Percentiles rank a stretch among this genome's conserved stretches.
Evolutionary conservation across 2,797 vertebrate species (phyloP).

Genomic region (Myoxocephalus aenaeus): DNA sequence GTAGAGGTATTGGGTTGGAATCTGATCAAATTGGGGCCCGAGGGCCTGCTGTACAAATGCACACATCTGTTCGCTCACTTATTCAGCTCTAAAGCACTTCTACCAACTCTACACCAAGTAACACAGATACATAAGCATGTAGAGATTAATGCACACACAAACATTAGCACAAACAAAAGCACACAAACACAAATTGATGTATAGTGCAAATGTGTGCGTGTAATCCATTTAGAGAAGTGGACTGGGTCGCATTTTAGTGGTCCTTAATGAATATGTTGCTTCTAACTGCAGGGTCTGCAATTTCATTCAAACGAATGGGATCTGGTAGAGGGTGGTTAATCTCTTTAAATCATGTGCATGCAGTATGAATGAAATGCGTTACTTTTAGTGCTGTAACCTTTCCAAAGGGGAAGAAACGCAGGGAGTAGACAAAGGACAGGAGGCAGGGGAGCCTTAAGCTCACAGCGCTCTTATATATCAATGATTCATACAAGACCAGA

Average conservation of each 20-base stretch:
- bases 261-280: conserved; percentile 24
- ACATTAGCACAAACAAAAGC: not conserved
- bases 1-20: conserved; percentile 34
- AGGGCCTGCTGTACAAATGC: conserved; percentile 41
- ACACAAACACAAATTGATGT: not conserved
- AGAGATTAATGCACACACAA: not conserved
- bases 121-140: not conserved
- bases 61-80: conserved; percentile 35
- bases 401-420: conserved; percentile 21
- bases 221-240: conserved; percentile 15
- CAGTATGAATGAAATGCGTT: conserved; percentile 33
- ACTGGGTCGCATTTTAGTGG: not conserved
- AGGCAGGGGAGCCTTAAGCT: conserved; percentile 21
- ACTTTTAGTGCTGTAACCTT: conserved; percentile 42
- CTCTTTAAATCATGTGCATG: conserved; percentile 20
- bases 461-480: conserved; percentile 30
- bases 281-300: conserved; percentile 24
- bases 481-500: conserved; percentile 60
- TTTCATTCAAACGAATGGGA: conserved; percentile 36
- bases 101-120: conserved; percentile 1
- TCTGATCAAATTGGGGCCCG: conserved; percentile 45
- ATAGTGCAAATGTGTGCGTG: not conserved
- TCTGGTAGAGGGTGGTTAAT: conserved; percentile 12
- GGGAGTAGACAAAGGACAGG: conserved; percentile 30
- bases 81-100: conserved; percentile 44